Conservation (phyloP, 1,140 invertebrate species). For the Diabrotica undecimpunctata region DNA sequence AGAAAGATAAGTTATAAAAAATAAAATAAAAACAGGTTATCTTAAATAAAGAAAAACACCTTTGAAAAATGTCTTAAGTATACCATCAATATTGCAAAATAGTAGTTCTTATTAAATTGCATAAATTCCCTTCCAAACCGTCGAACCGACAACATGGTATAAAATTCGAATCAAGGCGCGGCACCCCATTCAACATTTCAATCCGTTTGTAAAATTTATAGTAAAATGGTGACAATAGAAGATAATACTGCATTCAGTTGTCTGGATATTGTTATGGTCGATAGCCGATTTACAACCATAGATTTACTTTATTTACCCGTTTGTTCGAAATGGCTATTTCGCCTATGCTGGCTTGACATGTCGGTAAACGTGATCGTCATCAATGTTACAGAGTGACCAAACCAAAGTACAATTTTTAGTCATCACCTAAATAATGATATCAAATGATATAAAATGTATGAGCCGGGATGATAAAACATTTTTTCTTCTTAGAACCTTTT, state of each 20-base stretch:
- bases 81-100: too few relatives aligned
- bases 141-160: background rate
- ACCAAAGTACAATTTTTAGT: background rate
- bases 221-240: conserved; percentile 1
- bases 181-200: background rate
- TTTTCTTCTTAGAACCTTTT: too few relatives aligned
- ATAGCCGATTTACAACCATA: background rate
- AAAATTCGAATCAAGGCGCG: background rate
- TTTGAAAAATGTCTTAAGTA: too few relatives aligned
- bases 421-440: too few relatives aligned
- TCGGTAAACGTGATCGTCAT: background rate
- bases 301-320: background rate
- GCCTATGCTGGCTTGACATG: background rate
- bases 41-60: too few relatives aligned
- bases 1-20: too few relatives aligned
- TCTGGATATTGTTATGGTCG: background rate
- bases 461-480: too few relatives aligned
- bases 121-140: too few relatives aligned
- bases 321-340: background rate
- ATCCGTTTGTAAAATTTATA: background rate
- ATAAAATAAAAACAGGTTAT: too few relatives aligned
- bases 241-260: background rate
- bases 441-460: too few relatives aligned
- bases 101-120: too few relatives aligned
- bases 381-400: background rate